Evolutionary conservation across 1,140 invertebrate species (phyloP).

Genomic region (Drosophila busckii): DNA sequence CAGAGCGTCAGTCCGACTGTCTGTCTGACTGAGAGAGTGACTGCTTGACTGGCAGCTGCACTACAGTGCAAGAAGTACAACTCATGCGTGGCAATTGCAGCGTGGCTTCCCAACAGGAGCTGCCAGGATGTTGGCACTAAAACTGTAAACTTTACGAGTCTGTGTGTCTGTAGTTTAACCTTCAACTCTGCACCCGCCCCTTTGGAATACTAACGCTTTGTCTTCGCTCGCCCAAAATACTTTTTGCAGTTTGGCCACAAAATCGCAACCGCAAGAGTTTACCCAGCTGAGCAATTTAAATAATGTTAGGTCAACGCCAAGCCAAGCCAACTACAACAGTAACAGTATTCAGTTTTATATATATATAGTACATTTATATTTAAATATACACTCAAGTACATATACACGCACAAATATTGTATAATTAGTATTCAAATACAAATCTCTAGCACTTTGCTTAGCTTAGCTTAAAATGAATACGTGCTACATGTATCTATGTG

Average conservation of each 20-base stretch:
- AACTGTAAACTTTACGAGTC: constrained; percentile 55
- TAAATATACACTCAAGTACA: constrained; percentile 53
- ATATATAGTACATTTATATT: too few relatives aligned
- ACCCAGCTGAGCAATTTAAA: constrained; percentile 48
- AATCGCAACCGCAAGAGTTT: too few relatives aligned
- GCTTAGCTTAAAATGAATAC: constrained; percentile 16
- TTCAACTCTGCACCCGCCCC: constrained; percentile 17
- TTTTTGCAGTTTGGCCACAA: too few relatives aligned
- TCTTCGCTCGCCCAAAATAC: constrained; percentile 31
- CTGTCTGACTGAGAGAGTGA: constrained; percentile 4
- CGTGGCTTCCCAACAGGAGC: constrained; percentile 15
- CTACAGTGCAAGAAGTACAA: too few relatives aligned
- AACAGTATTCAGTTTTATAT: constrained; percentile 37
- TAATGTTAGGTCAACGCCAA: constrained; percentile 39
- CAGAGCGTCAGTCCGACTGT: background rate
- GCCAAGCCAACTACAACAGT: too few relatives aligned
- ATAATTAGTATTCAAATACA: constrained; percentile 40
- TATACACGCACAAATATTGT: constrained; percentile 31
- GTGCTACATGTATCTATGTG: too few relatives aligned
- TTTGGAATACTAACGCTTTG: too few relatives aligned
- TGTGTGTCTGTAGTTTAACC: constrained; percentile 59
- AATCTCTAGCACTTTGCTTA: constrained; percentile 43
- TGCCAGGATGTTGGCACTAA: constrained; percentile 47
- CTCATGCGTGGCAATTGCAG: constrained; percentile 15
- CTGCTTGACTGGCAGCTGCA: constrained; percentile 36